phyloP scores from a whole-genome alignment of 2,797 vertebrate genomes.

The Limosa lapponica region DNA sequence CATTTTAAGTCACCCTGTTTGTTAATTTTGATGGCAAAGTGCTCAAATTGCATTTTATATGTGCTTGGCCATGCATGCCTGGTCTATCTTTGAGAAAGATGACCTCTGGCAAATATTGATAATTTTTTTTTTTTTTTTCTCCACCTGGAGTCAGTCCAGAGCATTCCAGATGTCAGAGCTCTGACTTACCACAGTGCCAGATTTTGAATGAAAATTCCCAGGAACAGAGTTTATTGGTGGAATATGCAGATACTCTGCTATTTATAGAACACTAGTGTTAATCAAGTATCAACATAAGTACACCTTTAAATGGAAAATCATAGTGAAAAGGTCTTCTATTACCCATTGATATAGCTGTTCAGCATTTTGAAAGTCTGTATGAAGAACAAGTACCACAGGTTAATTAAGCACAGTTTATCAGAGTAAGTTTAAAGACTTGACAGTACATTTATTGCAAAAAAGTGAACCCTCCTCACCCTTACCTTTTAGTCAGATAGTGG shows the following conservation, averaged over 20 bases:
- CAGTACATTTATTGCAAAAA: background rate
- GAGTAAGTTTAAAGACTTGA: background rate
- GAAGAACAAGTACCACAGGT: background rate
- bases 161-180: constrained; percentile 5
- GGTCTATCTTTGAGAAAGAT: background rate
- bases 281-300: background rate
- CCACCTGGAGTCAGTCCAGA: background rate
- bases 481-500: background rate
- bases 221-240: background rate
- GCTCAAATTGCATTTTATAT: background rate
- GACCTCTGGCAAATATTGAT: background rate
- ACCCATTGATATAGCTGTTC: background rate
- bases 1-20: background rate
- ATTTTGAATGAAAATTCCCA: background rate
- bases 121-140: background rate
- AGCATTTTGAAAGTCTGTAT: background rate
- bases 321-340: background rate
- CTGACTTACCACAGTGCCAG: background rate
- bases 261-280: background rate
- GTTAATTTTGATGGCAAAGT: background rate
- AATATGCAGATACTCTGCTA: background rate
- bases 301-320: background rate
- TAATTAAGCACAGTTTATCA: background rate
- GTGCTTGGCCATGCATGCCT: background rate
- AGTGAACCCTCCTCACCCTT: background rate